These are phyloP conservation scores for Macquaria australasica DNA, from an alignment of 2,113 vertebrate species.

Conservation along the genomic window DNA sequence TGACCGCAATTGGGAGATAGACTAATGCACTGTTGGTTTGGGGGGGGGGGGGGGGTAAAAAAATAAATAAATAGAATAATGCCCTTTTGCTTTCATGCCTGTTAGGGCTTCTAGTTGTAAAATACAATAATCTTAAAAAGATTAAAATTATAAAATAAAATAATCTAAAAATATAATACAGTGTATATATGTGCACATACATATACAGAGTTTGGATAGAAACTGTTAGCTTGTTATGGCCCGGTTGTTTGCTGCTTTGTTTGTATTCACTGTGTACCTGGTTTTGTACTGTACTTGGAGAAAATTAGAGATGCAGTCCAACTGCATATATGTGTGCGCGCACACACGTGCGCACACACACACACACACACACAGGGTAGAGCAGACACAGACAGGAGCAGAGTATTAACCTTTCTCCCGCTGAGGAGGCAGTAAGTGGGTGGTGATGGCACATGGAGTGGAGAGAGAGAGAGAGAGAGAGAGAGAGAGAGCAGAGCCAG, in stretches of 20 bases:
- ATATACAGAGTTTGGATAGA: not conserved
- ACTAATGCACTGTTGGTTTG: not conserved
- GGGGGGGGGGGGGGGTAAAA: not conserved
- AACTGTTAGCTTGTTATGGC: not conserved
- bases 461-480: constrained; percentile 50
- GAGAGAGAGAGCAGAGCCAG: constrained; percentile 56
- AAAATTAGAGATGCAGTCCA: constrained; percentile 24
- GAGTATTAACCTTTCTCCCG: constrained; percentile 82
- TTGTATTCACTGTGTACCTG: not conserved
- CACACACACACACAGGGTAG: constrained; percentile 39
- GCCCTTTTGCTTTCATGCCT: not conserved
- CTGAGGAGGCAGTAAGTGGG: constrained; percentile 82
- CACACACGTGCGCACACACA: constrained; percentile 45
- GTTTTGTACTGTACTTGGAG: constrained; percentile 28
- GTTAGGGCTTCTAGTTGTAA: not conserved
- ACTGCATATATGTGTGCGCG: constrained; percentile 1
- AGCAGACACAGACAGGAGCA: constrained; percentile 71
- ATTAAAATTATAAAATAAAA: not conserved
- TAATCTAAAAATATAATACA: not conserved
- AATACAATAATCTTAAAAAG: not conserved
- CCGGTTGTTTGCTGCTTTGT: not conserved
- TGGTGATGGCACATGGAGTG: constrained; percentile 73
- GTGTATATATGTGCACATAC: not conserved
- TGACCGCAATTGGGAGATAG: not conserved
- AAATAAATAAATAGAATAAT: not conserved